Evolutionary conservation across 2,113 vertebrate genomes (phyloP), one percentile per base, ranked within the genome.

Genomic region (Candoia aspera): DNA sequence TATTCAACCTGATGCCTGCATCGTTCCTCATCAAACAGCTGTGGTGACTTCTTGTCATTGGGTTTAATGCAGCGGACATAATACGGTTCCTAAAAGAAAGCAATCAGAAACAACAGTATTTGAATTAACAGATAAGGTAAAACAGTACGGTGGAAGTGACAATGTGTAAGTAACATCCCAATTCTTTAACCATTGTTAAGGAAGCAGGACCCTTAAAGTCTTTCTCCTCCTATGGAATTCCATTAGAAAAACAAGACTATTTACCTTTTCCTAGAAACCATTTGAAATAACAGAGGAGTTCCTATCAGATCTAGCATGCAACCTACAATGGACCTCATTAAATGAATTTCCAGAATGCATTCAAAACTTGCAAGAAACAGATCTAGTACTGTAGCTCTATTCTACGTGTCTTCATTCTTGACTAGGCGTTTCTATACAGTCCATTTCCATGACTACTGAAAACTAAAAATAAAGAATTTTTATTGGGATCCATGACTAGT

Each of bases 11-110:
- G 99, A 89, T 99, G 99, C 92, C 98, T 97, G 95, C 99, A 99
- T 3, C 99, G 99, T 64, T 99, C 98, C 0, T 98, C 97, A 23
- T 99, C 99, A 15, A 99, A 99, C 23, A 99, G 95, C 90, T 99
- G 98, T 0, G 99, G 98, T 0, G 99, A 99, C 93, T 99, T 99
- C 94, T 98, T 98, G 2, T 99, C 99, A 0, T 99, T 99, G 94
- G 99, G 99, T 93, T 99, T 99, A 96, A 99, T 99, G 97, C 99
- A 99, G 94, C 99, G 99, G 0, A 99, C 99, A 0, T 99, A 99
- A 93, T 99, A 99, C 0, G 99, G 99, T 86, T 99, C 99, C 99
- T 99, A 54, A 19, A 21, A 93, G 93, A 92, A 96, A 2, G 95
- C 85, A 95, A 0, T 12, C 91, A 83, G 87, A 11, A 0, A 0